Conservation (phyloP, 1,140 invertebrate genomes). For the Wiebesia pumilae region DNA sequence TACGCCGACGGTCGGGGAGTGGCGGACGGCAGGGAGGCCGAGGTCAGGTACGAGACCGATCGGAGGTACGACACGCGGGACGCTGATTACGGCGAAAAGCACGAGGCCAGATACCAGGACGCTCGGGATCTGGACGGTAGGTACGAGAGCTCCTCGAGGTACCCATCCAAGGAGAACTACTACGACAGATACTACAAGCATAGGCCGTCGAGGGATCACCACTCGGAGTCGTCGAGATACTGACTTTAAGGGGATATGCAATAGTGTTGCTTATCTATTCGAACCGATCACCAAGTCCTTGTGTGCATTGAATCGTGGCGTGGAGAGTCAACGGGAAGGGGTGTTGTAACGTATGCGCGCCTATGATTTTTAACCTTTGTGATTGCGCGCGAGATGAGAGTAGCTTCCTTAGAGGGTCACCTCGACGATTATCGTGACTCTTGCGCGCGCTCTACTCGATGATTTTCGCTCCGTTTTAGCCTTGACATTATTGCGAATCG, state of each 20-base stretch:
- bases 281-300: not conserved
- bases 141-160: slow-evolving; percentile 64
- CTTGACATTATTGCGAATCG: too few relatives aligned
- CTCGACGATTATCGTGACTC: not conserved
- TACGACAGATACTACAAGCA: slow-evolving; percentile 74
- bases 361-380: not conserved
- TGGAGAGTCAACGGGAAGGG: not conserved
- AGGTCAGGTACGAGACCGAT: slow-evolving; percentile 38
- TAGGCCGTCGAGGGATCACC: slow-evolving; percentile 70
- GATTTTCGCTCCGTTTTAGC: not conserved
- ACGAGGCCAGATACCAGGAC: slow-evolving; percentile 58
- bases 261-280: not conserved
- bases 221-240: slow-evolving; percentile 71
- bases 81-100: slow-evolving; percentile 54
- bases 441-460: not conserved
- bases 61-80: slow-evolving; percentile 39
- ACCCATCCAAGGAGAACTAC: slow-evolving; percentile 71
- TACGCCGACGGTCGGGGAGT: slow-evolving; percentile 35
- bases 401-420: not conserved
- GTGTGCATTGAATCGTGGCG: not conserved
- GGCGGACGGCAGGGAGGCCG: slow-evolving; percentile 51
- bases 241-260: slow-evolving; percentile 37
- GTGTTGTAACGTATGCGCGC: too few relatives aligned
- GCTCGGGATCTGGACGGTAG: slow-evolving; percentile 56
- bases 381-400: not conserved